Conservation (phyloP, 2,797 vertebrate species). For the Emys orbicularis region DNA sequence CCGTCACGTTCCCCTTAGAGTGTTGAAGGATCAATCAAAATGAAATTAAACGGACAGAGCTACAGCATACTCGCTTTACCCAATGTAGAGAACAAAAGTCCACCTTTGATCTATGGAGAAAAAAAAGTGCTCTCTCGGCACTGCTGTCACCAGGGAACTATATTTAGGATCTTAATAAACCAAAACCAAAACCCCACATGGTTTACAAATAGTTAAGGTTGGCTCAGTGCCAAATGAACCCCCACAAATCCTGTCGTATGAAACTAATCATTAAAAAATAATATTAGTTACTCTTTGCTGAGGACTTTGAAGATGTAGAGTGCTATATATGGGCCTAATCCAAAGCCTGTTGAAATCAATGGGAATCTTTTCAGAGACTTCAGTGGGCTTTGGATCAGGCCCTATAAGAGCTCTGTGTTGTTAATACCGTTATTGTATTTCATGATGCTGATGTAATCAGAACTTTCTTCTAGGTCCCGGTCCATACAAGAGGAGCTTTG, state of each 20-base stretch:
- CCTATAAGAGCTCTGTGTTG: fast-evolving
- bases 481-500: background rate
- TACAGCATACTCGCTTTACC: fast-evolving
- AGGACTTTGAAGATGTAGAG: fast-evolving
- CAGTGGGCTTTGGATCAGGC: background rate
- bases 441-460: background rate
- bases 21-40: background rate
- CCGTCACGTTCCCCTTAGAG: background rate
- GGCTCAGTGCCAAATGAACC: background rate
- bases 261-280: background rate
- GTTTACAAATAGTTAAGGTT: background rate
- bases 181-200: background rate
- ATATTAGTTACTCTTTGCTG: background rate
- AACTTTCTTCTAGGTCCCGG: background rate
- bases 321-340: fast-evolving
- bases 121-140: background rate
- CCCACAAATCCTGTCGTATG: background rate
- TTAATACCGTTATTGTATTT: background rate
- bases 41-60: background rate
- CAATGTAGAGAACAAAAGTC: background rate
- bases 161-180: background rate
- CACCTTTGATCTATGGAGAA: fast-evolving
- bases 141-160: background rate
- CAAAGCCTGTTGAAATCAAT: background rate
- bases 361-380: background rate